Base-by-base conservation (phyloP, 2,797 vertebrate genomes). In the Phoeniculus purpureus region DNA sequence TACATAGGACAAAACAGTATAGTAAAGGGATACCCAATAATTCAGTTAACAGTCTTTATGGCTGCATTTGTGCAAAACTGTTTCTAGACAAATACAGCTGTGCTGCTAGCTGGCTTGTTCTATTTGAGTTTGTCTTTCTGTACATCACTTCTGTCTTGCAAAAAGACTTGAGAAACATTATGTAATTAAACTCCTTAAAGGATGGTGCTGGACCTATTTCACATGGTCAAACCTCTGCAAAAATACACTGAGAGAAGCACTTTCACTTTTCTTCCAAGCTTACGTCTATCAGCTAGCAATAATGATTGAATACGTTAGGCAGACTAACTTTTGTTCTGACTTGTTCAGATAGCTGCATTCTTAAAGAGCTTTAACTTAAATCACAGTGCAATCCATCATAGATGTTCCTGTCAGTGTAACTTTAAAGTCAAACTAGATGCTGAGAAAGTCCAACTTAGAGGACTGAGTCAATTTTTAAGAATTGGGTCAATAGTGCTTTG, bases 391-490 rank as follows among this genome's bases (percentile, higher is more conserved):
- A 43, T 61, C 54, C 3, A 9, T 47, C 59, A 23, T 62, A 59
- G 59, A 62, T 50, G 12, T 43, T 85, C 59, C 59, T 85, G 13
- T 68, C 29, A 66, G 25, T 62, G 65, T 40, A 59, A 66, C 62
- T 87, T 59, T 81, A 54, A 85, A 85, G 67, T 40, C 47, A 45
- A 73, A n/a, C 23, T 67, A 54, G 51, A 66, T 66, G 15, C 34
- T 54, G 34, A 81, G 59, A 66, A 58, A 51, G 4, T 83, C 50
- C 19, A 10, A 64, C 17, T 66, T 62, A 58, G 85, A 70, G 18
- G 29, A 65, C 20, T 65, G 56, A 94, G 60, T 90, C 83, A 88
- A 2, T 81, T 92, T 93, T 81, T 70, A 81, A 73, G 74, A 95
- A 89, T 0, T 86, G n/a, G 45, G 55, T 87, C 76, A 85, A 52